These are phyloP conservation scores for Eristalis tenax DNA, from an alignment of 2,888 invertebrate species.

Conservation along the genomic window DNA sequence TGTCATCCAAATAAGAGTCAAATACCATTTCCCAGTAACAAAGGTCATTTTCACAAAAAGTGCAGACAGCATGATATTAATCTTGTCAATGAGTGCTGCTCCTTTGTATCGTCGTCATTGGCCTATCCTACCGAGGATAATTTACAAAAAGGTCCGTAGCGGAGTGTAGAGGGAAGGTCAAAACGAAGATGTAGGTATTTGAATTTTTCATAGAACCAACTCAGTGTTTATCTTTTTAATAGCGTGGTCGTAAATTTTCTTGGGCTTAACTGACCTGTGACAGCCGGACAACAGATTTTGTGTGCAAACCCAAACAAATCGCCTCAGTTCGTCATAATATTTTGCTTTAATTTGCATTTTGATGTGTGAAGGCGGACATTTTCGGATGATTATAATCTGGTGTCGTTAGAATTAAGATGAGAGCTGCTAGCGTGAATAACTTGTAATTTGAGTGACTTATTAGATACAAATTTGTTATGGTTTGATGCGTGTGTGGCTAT, in stretches of 20 bases:
- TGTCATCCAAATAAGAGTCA: constrained; percentile 4
- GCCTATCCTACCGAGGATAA: constrained; percentile 27
- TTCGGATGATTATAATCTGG: constrained; percentile 48
- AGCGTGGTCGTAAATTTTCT: constrained; percentile 60
- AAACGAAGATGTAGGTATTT: constrained; percentile 41
- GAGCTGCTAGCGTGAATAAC: constrained; percentile 45
- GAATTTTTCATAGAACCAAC: constrained; percentile 46
- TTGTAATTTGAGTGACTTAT: constrained; percentile 49
- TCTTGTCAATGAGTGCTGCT: constrained; percentile 57
- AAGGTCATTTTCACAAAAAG: constrained; percentile 52
- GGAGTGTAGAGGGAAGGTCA: background rate
- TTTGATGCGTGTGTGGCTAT: background rate
- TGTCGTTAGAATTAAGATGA: constrained; percentile 64
- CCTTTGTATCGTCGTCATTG: constrained; percentile 28
- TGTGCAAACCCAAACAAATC: constrained; percentile 66
- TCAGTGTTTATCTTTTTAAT: constrained; percentile 65
- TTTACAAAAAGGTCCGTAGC: constrained; percentile 31
- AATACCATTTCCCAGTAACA: constrained; percentile 42
- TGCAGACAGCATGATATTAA: constrained; percentile 59
- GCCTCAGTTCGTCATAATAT: constrained; percentile 65
- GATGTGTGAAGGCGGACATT: constrained; percentile 48
- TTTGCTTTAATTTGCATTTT: constrained; percentile 69
- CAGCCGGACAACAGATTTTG: constrained; percentile 62
- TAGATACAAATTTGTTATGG: constrained; percentile 33
- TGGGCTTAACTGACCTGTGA: constrained; percentile 54